phyloP scores from a whole-genome alignment of 2,797 vertebrate species.

The Kryptolebias ocellatus region DNA sequence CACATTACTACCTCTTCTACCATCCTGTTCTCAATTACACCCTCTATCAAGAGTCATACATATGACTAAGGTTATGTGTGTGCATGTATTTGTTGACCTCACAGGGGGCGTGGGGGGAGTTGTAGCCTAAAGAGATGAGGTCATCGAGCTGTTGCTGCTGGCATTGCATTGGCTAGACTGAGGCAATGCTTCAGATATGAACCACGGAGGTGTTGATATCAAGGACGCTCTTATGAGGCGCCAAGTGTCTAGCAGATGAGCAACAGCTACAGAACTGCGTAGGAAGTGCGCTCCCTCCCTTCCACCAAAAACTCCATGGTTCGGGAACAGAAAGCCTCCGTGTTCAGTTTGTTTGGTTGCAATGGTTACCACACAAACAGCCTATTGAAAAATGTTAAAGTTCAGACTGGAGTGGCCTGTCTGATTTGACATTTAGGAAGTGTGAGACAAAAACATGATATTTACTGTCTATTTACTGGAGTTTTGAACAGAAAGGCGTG shows the following conservation, averaged over 20 bases:
- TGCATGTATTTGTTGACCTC: slow-evolving; percentile 29
- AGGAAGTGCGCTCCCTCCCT: slow-evolving; percentile 28
- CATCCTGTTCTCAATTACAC: slow-evolving; percentile 22
- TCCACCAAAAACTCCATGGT: slow-evolving; percentile 3
- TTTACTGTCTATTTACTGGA: slow-evolving; percentile 21
- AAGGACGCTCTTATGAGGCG: slow-evolving; percentile 49
- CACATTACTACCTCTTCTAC: slow-evolving; percentile 6
- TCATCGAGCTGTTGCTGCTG: slow-evolving; percentile 66
- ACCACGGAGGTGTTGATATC: slow-evolving; percentile 60
- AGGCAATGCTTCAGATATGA: slow-evolving; percentile 69
- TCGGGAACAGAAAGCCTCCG: slow-evolving; percentile 31
- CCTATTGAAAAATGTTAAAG: slow-evolving; percentile 48
- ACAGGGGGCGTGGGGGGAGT: slow-evolving; percentile 26
- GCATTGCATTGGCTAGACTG: slow-evolving; percentile 53
- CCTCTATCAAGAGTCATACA: slow-evolving; percentile 15
- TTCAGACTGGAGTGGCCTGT: slow-evolving; percentile 37
- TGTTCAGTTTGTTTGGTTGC: slow-evolving; percentile 62
- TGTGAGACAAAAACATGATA: slow-evolving; percentile 17
- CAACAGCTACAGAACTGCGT: slow-evolving; percentile 43
- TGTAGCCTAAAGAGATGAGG: slow-evolving; percentile 58
- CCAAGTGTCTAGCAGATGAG: slow-evolving; percentile 56
- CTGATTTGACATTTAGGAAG: slow-evolving; percentile 56
- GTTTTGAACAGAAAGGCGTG: slow-evolving; percentile 13
- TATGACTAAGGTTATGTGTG: slow-evolving; percentile 5
- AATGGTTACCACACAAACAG: slow-evolving; percentile 64